These are phyloP conservation scores for Pyxicephalus adspersus DNA, from an alignment of 2,113 vertebrate species.

Conservation along the genomic window DNA sequence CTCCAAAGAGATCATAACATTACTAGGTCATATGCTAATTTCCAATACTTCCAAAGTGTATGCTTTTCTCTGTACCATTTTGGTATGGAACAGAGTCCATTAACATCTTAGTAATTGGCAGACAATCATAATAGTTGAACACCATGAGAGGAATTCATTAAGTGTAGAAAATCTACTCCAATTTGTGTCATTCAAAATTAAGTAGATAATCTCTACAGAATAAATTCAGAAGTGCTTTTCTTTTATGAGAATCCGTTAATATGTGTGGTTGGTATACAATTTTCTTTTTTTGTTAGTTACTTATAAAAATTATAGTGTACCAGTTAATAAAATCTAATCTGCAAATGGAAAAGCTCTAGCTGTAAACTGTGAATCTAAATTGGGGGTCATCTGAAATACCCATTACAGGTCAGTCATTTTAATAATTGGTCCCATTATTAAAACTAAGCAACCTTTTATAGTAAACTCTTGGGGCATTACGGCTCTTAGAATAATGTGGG, in stretches of 20 bases:
- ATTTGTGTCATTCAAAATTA: conserved; percentile 5
- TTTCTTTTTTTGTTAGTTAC: background rate
- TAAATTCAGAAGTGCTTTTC: conserved; percentile 24
- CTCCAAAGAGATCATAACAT: background rate
- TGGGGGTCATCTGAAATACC: too few species aligned
- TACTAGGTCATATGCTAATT: background rate
- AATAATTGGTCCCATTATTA: too few species aligned
- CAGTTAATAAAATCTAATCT: too few species aligned
- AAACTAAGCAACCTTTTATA: too few species aligned
- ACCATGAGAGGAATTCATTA: conserved; percentile 33
- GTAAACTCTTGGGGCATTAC: too few species aligned
- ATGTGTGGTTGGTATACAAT: background rate
- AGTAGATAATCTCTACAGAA: conserved; percentile 22
- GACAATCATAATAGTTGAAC: conserved; percentile 33
- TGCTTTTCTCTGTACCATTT: background rate
- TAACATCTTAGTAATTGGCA: conserved; percentile 9
- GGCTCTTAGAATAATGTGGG: too few species aligned
- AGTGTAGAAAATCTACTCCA: conserved; percentile 1
- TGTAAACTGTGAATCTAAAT: too few species aligned
- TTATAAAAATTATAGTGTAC: background rate
- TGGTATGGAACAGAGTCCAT: conserved; percentile 1
- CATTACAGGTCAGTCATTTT: too few species aligned
- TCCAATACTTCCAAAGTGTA: background rate
- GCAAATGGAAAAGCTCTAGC: too few species aligned
- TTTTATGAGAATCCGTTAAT: background rate